Evolutionary conservation across 2,888 invertebrate genomes (phyloP).

Genomic region (Ceriagrion tenellum): DNA sequence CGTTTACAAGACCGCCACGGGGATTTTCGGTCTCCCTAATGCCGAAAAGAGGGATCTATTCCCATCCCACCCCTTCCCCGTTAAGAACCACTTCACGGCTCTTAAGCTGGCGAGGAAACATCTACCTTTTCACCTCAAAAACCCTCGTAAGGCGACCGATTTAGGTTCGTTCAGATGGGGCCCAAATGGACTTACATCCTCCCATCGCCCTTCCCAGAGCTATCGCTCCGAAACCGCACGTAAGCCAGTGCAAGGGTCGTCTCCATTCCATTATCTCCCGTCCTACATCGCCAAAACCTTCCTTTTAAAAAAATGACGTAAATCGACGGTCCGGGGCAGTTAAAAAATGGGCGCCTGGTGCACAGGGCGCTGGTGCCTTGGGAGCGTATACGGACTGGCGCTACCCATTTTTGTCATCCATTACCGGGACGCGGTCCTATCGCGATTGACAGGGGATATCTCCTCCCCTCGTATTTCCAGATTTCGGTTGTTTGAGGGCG

Average conservation of each 20-base stretch:
- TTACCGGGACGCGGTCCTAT: neutral
- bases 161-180: neutral
- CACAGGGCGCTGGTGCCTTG: neutral
- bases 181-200: neutral
- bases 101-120: conserved; percentile 23
- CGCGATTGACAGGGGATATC: neutral
- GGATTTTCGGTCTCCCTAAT: neutral
- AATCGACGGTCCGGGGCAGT: neutral
- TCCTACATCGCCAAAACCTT: neutral
- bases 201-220: neutral
- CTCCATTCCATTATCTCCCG: neutral
- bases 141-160: neutral
- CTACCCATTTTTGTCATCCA: neutral
- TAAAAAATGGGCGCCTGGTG: neutral
- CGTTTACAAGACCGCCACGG: neutral
- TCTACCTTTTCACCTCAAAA: neutral
- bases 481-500: neutral
- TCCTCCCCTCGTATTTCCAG: neutral
- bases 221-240: neutral
- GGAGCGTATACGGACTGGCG: neutral
- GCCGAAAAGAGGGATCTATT: neutral
- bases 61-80: neutral
- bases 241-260: conserved; percentile 1
- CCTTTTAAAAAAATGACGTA: neutral
- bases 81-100: neutral